Evolutionary conservation across 2,113 vertebrate species (phyloP).

Genomic region (Pelecanoides urinatrix): DNA sequence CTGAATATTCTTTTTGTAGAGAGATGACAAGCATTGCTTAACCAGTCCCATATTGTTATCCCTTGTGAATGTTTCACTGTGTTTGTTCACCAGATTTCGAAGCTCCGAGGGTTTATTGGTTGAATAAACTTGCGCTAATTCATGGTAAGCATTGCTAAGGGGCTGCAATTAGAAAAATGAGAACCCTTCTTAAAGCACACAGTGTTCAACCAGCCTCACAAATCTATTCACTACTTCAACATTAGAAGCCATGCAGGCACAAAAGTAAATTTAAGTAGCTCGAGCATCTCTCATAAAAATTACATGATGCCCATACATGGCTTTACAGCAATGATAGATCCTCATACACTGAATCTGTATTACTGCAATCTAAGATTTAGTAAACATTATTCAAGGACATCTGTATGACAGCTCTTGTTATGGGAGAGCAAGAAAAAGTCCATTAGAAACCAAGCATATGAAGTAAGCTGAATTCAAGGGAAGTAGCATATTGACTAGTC

Average conservation of each 20-base stretch:
- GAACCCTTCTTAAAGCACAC: neutral
- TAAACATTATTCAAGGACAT: neutral
- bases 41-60: conserved; percentile 98
- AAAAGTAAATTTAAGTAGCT: neutral
- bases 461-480: neutral
- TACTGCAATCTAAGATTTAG: neutral
- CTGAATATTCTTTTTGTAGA: conserved; percentile 99
- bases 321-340: neutral
- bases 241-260: neutral
- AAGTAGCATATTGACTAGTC: neutral
- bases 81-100: conserved; percentile 91
- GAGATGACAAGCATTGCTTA: conserved; percentile 96
- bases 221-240: neutral
- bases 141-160: conserved; percentile 97
- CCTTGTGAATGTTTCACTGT: conserved; percentile 90
- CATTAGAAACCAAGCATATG: neutral
- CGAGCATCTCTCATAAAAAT: neutral
- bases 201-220: neutral
- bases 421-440: neutral
- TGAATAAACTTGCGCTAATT: conserved; percentile 95
- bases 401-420: neutral
- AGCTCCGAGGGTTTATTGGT: conserved; percentile 96
- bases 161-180: conserved; percentile 76
- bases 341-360: neutral
- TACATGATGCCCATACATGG: accelerated